Evolutionary conservation across 2,113 vertebrate genomes (phyloP).

Genomic region (Hystrix cristata): DNA sequence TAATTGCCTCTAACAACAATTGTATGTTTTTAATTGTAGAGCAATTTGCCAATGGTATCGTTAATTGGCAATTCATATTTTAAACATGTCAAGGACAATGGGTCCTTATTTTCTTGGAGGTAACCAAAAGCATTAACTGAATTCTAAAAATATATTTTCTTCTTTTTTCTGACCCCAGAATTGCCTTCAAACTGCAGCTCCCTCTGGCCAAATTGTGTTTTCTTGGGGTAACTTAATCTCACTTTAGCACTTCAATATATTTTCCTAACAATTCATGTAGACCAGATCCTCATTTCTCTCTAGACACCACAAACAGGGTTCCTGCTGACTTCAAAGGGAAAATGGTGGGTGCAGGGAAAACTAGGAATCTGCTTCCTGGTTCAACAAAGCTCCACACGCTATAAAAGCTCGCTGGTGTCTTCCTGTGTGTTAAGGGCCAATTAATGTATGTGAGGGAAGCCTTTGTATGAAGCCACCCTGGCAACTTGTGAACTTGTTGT

Average conservation of each 20-base stretch:
- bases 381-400: conserved; percentile 70
- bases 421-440: conserved; percentile 78
- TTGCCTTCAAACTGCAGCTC: conserved; percentile 76
- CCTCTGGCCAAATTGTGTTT: conserved; percentile 78
- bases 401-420: conserved; percentile 77
- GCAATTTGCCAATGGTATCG: conserved; percentile 89
- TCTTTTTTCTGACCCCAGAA: conserved; percentile 64
- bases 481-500: conserved; percentile 52
- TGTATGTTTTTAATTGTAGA: conserved; percentile 90
- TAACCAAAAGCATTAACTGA: conserved; percentile 70
- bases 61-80: conserved; percentile 90
- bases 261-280: conserved; percentile 78
- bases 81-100: conserved; percentile 86
- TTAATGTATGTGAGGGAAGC: conserved; percentile 73
- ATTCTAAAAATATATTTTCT: conserved; percentile 79
- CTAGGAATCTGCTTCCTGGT: conserved; percentile 72
- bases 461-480: conserved; percentile 75
- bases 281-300: conserved; percentile 62
- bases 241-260: conserved; percentile 67
- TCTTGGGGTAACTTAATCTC: conserved; percentile 76
- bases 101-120: conserved; percentile 83
- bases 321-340: conserved; percentile 80
- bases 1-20: conserved; percentile 90
- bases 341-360: conserved; percentile 48
- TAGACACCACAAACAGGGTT: conserved; percentile 65